These are phyloP conservation scores for Incurvaria masculella DNA, from an alignment of 2,888 invertebrate genomes.

Conservation along the genomic window DNA sequence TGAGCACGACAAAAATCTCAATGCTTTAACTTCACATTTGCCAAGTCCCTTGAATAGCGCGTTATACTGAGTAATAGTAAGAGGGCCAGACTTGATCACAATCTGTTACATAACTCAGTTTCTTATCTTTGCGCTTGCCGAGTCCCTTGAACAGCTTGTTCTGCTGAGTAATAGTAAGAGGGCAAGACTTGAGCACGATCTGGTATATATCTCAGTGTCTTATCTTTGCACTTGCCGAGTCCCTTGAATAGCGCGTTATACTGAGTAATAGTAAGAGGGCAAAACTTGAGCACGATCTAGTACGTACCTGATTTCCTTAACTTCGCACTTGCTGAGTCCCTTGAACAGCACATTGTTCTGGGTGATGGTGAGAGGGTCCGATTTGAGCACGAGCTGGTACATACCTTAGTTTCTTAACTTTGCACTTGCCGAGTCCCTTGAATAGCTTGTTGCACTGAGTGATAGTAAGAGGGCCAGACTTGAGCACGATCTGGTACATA, in stretches of 20 bases:
- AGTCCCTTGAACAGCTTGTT: too few species aligned
- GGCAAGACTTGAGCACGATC: too few species aligned
- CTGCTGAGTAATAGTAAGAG: too few species aligned
- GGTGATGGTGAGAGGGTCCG: constrained; percentile 15
- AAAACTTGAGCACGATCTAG: constrained; percentile 13
- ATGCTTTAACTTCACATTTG: constrained; percentile 16
- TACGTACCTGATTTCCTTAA: constrained; percentile 16
- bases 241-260: constrained; percentile 16
- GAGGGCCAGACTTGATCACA: constrained; percentile 14
- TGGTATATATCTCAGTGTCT: too few species aligned
- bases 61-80: constrained; percentile 15
- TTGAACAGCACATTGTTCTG: constrained; percentile 17
- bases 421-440: constrained; percentile 15
- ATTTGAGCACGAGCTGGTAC: constrained; percentile 12
- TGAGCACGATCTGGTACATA: constrained; percentile 13
- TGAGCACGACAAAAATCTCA: constrained; percentile 13
- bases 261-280: constrained; percentile 15
- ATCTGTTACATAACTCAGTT: too few species aligned
- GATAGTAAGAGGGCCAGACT: constrained; percentile 15
- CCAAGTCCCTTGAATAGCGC: constrained; percentile 15
- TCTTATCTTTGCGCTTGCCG: too few species aligned
- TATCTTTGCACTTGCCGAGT: constrained; percentile 15
- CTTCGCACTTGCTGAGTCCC: constrained; percentile 16
- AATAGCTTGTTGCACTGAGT: constrained; percentile 16
- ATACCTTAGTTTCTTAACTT: too few species aligned